phyloP scores from a whole-genome alignment of 2,888 invertebrate genomes.

The Piscicola geometra region DNA sequence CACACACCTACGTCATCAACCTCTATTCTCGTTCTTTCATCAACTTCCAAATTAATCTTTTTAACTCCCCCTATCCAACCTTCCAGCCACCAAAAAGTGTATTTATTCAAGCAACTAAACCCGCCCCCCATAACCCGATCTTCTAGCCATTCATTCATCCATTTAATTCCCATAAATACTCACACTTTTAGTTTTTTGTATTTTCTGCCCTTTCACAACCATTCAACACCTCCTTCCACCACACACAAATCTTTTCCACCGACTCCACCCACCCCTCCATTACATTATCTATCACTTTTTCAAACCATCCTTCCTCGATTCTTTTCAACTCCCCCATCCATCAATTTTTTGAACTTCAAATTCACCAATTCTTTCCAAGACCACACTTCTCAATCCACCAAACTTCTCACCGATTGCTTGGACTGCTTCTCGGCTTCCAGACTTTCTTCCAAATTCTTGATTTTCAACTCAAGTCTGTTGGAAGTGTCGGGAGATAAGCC shows the following conservation, averaged over 20 bases:
- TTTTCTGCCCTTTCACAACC: not conserved
- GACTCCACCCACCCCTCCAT: not conserved
- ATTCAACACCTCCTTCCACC: not conserved
- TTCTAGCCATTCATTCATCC: not conserved
- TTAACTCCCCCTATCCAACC: too few species aligned
- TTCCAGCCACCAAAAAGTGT: too few species aligned
- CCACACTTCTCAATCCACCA: not conserved
- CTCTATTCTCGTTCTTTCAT: too few species aligned
- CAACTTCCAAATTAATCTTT: too few species aligned
- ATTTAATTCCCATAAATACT: not conserved
- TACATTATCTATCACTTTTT: too few species aligned
- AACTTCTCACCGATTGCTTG: not conserved
- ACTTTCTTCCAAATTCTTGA: not conserved
- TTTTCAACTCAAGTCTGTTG: constrained; percentile 29
- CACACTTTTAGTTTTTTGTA: not conserved
- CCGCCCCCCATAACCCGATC: not conserved
- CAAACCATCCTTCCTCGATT: too few species aligned
- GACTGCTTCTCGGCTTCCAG: constrained; percentile 9
- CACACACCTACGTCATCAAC: too few species aligned
- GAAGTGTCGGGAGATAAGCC: constrained; percentile 34
- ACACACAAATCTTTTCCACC: not conserved
- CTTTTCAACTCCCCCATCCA: too few species aligned
- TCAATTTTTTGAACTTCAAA: too few species aligned
- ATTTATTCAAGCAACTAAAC: not conserved
- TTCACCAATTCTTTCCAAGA: too few species aligned